phyloP scores from a whole-genome alignment of 92 coral and sea anemone genomes.

The Galaxea fascicularis region DNA sequence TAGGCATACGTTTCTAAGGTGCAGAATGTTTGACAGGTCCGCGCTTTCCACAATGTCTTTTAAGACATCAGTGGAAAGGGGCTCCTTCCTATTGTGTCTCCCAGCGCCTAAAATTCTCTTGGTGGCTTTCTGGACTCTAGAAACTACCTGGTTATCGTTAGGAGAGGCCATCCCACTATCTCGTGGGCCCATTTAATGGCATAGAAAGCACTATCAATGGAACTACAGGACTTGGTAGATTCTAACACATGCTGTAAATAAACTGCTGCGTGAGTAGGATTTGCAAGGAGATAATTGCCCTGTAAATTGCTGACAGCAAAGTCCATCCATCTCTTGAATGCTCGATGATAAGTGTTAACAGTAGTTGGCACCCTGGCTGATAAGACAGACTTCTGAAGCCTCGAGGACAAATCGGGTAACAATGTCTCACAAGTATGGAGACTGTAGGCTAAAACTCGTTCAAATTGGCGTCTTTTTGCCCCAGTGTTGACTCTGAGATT shows the following conservation, averaged over 20 bases:
- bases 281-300: slow-evolving; percentile 29
- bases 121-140: slow-evolving; percentile 52
- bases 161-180: slow-evolving; percentile 57
- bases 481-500: too few relatives aligned
- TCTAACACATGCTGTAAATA: slow-evolving; percentile 56
- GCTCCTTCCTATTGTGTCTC: slow-evolving; percentile 51
- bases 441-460: too few relatives aligned
- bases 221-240: slow-evolving; percentile 39
- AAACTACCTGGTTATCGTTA: slow-evolving; percentile 44
- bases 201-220: slow-evolving; percentile 52
- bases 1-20: slow-evolving; percentile 55
- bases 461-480: too few relatives aligned
- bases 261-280: slow-evolving; percentile 44
- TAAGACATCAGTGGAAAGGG: slow-evolving; percentile 24
- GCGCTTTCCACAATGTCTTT: slow-evolving; percentile 31
- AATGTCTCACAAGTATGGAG: too few relatives aligned
- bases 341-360: slow-evolving; percentile 35
- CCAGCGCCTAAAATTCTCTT: slow-evolving; percentile 46
- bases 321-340: slow-evolving; percentile 50
- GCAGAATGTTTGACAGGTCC: slow-evolving; percentile 31
- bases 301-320: slow-evolving; percentile 16
- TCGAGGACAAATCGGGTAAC: background rate
- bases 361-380: slow-evolving; percentile 61
- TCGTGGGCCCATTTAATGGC: slow-evolving; percentile 59
- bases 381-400: slow-evolving; percentile 57